Conservation (phyloP, 37 sponge, comb jelly and placozoan species). For the Halichondria panicea region DNA sequence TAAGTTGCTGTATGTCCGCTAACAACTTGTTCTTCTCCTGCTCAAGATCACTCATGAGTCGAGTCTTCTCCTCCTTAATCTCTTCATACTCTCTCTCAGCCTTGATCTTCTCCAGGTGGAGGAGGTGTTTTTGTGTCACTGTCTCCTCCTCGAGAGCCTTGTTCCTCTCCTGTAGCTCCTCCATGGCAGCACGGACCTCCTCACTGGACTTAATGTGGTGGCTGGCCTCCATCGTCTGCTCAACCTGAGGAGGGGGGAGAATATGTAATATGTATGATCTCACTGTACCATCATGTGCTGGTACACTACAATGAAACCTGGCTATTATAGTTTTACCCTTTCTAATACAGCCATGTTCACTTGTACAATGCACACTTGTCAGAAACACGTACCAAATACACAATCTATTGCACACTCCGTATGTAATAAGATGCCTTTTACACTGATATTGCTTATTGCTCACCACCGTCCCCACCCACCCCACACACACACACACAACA, state of each 20-base stretch:
- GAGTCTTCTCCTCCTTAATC: conserved; percentile 40
- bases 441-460: too few relatives aligned
- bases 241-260: conserved; percentile 13
- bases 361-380: too few relatives aligned
- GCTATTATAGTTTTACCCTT: too few relatives aligned
- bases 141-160: conserved; percentile 75
- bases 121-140: conserved; percentile 62
- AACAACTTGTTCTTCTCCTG: conserved; percentile 73
- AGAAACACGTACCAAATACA: too few relatives aligned
- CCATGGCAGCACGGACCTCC: conserved; percentile 33
- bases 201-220: conserved; percentile 12
- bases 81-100: conserved; percentile 74
- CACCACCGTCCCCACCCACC: too few relatives aligned
- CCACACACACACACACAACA: too few relatives aligned
- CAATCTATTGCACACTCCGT: too few relatives aligned
- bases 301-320: too few relatives aligned
- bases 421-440: too few relatives aligned
- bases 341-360: too few relatives aligned
- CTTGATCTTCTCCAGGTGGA: conserved; percentile 68
- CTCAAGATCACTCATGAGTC: conserved; percentile 72
- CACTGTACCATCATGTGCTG: too few relatives aligned
- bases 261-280: too few relatives aligned
- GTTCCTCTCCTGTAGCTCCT: conserved; percentile 51
- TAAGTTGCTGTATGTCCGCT: conserved; percentile 21
- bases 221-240: conserved; percentile 5